These are phyloP conservation scores for Brachymystax lenok DNA, from an alignment of 2,797 vertebrate genomes.

Conservation along the genomic window DNA sequence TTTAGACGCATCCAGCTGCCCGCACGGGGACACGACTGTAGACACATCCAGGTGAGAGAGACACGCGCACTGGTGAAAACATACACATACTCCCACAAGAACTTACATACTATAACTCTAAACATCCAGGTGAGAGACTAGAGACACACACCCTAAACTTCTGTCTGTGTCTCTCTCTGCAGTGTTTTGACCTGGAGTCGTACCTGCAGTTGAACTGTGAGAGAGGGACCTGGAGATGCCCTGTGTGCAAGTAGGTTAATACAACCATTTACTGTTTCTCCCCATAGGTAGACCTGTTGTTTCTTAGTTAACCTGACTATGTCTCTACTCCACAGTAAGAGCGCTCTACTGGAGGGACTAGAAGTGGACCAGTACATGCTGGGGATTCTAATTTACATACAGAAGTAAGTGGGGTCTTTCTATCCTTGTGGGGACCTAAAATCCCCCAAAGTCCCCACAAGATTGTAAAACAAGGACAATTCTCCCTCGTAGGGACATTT, in stretches of 20 bases:
- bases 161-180: neutral
- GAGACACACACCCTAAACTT: neutral
- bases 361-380: conserved; percentile 98
- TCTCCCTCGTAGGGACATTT: no score
- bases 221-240: conserved; percentile 94
- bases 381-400: conserved; percentile 93
- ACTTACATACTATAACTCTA: neutral
- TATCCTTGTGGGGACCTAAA: no score
- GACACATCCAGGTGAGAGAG: conserved; percentile 88
- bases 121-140: neutral
- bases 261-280: neutral
- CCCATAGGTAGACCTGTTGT: neutral
- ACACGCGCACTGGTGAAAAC: neutral
- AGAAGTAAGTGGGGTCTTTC: conserved; percentile 79
- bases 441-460: no score
- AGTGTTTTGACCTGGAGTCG: conserved; percentile 97
- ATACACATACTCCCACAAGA: conserved; percentile 1
- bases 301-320: neutral
- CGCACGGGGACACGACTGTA: conserved; percentile 90
- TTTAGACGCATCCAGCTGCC: conserved; percentile 96
- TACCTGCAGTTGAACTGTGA: conserved; percentile 97
- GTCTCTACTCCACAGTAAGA: conserved; percentile 81
- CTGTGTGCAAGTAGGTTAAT: conserved; percentile 93
- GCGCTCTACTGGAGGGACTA: conserved; percentile 90
- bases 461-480: no score